A percentile compares a stretch with the other conserved stretches of the same genome.
Evolutionary conservation across 2,888 invertebrate species (phyloP).

Genomic region (Ochropacha duplaris): DNA sequence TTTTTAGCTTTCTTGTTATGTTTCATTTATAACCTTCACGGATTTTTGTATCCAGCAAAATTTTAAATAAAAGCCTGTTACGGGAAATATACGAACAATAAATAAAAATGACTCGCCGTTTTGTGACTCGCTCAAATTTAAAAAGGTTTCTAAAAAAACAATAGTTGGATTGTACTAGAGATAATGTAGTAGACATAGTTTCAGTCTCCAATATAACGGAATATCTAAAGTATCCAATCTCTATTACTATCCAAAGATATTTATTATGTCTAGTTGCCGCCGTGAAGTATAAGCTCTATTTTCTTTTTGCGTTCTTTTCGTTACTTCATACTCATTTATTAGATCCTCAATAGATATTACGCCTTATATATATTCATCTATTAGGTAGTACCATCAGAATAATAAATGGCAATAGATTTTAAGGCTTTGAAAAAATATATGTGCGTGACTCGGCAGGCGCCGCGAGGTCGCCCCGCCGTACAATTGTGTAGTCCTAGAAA

Average conservation of each 20-base stretch:
- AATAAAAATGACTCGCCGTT: too few species aligned
- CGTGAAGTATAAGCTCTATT: conserved; percentile 1
- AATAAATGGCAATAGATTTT: conserved; percentile 58
- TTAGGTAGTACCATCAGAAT: conserved; percentile 35
- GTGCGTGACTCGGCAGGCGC: conserved; percentile 81
- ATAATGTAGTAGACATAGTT: not conserved
- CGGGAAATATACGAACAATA: not conserved
- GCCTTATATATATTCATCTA: conserved; percentile 25
- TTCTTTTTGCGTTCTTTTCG: conserved; percentile 7
- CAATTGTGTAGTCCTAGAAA: conserved; percentile 73
- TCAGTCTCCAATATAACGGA: not conserved
- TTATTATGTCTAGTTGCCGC: not conserved
- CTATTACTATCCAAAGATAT: conserved; percentile 1
- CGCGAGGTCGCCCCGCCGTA: conserved; percentile 71
- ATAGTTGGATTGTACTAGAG: not conserved
- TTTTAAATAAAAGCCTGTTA: not conserved
- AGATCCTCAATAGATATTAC: conserved; percentile 27
- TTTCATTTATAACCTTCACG: not conserved
- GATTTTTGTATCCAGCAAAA: not conserved
- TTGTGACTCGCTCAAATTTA: too few species aligned
- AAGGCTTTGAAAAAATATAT: conserved; percentile 72
- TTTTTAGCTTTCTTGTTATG: too few species aligned
- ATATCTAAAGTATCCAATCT: conserved; percentile 4
- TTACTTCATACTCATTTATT: conserved; percentile 9
- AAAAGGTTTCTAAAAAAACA: too few species aligned